A percentile compares a stretch with the other conserved stretches of the same genome.
These are phyloP conservation scores for Podilymbus podiceps DNA, from an alignment of 2,113 vertebrate species.

Conservation along the genomic window DNA sequence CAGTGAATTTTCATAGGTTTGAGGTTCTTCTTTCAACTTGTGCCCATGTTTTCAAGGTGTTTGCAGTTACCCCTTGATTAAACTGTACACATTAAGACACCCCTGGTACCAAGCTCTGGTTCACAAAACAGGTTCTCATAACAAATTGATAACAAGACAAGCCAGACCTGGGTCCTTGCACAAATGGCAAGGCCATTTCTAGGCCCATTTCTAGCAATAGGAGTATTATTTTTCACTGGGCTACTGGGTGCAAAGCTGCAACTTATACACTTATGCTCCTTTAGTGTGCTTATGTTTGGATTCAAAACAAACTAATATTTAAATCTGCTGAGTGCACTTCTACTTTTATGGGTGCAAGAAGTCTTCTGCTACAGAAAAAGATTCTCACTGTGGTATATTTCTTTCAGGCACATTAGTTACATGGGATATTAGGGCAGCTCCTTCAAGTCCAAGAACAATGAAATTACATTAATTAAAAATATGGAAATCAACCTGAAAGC, in stretches of 20 bases:
- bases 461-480: background rate
- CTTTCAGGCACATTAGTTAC: background rate
- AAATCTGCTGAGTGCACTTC: background rate
- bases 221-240: background rate
- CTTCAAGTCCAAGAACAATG: background rate
- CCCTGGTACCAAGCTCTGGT: background rate
- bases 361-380: background rate
- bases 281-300: background rate
- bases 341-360: background rate
- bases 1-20: background rate
- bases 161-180: background rate
- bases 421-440: background rate
- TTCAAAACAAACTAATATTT: background rate
- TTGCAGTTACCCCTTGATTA: background rate
- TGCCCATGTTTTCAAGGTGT: background rate
- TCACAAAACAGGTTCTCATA: background rate
- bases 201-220: background rate
- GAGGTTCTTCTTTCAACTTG: background rate
- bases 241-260: background rate
- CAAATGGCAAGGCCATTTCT: background rate
- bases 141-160: background rate
- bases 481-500: background rate
- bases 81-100: background rate
- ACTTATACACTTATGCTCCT: background rate
- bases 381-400: background rate